Conservation (phyloP, 2,113 vertebrate genomes). For the Paramisgurnus dabryanus region DNA sequence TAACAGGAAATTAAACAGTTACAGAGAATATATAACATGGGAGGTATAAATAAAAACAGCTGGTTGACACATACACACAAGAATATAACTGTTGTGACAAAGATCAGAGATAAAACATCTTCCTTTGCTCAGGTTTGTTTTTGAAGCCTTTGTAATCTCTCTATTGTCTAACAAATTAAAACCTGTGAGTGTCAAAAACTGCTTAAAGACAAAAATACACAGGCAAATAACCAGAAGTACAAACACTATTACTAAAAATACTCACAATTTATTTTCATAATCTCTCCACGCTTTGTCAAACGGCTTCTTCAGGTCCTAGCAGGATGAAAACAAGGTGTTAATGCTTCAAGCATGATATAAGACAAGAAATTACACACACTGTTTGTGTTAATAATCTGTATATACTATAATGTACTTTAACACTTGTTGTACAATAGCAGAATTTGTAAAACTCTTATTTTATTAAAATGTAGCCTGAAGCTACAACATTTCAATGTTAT, state of each 20-base stretch:
- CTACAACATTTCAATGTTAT: no score
- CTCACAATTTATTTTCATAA: slow-evolving; percentile 77
- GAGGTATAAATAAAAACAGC: not conserved
- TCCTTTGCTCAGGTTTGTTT: slow-evolving; percentile 6
- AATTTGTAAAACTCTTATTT: no score
- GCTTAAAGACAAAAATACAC: not conserved
- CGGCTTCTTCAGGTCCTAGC: slow-evolving; percentile 75
- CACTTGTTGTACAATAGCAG: no score
- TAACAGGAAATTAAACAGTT: not conserved
- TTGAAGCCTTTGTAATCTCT: not conserved
- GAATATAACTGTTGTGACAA: not conserved
- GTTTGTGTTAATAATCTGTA: slow-evolving; percentile 11
- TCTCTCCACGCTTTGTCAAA: slow-evolving; percentile 78
- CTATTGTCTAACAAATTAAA: slow-evolving; percentile 11
- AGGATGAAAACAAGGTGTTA: slow-evolving; percentile 26
- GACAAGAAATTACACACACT: slow-evolving; percentile 2
- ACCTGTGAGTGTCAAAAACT: not conserved
- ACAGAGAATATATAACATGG: not conserved
- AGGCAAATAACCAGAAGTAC: not conserved
- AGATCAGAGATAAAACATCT: not conserved
- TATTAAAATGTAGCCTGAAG: no score
- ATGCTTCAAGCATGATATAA: not conserved
- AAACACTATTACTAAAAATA: slow-evolving; percentile 36
- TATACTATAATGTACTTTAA: no score
- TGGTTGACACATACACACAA: slow-evolving; percentile 4